Evolutionary conservation across 2,113 vertebrate genomes (phyloP), one percentile per base, ranked within the genome.

Genomic region (Oncorhynchus nerka): DNA sequence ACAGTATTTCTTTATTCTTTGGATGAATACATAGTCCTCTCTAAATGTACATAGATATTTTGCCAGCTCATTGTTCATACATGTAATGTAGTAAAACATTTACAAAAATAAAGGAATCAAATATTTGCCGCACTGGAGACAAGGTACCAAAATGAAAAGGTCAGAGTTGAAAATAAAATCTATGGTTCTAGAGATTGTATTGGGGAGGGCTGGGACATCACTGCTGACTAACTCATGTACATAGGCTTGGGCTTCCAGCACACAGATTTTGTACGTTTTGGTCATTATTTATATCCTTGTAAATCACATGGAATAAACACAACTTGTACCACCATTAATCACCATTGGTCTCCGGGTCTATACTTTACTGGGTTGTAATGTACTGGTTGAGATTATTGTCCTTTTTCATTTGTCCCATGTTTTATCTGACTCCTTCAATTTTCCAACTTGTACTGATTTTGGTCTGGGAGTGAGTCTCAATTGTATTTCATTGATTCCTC

Each of bases 191-290:
- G 90, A 92, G 91, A 92, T 81, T 96, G 95, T 96, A 94, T 91
- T 83, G 80, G 87, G 90, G 88, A 85, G 91, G 89, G 91, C 92
- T 91, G 89, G 92, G 92, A 91, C 94, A 94, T 96, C 94, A 94
- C 94, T 94, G 94, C 94, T 93, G 90, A 94, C 91, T 94, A 94
- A 97, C 91, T 92, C 88, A 90, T 98, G 96, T 98, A 97, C 92
- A 97, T 96, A 97, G 94, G 96, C 96, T 97, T 97, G 97, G 96
- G 96, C 96, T 98, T 98, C 97, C 96, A 97, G 95, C 96, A 92
- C 96, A 95, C 84, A 96, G 90, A 95, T 98, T 97, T 99, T 97
- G 95, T 98, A 97, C 96, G 93, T 97, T 90, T 97, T 95, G 86
- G 95, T 95, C 95, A 95, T 97, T 96, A 98, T 99, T 99, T 99